Evolutionary conservation across 2,797 vertebrate species (phyloP).

Genomic region (Adrianichthys oophorus): DNA sequence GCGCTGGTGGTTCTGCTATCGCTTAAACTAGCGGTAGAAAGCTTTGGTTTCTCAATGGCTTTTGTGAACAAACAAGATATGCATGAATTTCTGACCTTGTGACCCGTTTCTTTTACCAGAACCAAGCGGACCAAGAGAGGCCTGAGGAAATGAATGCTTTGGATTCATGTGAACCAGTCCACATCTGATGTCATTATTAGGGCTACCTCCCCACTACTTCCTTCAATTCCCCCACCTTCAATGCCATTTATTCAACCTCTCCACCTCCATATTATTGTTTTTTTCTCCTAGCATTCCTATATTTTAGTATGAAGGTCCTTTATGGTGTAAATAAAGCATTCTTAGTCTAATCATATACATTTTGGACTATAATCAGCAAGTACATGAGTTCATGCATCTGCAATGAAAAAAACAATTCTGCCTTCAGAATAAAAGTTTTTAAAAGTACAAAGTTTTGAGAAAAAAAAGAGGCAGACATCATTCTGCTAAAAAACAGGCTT

Average conservation of each 20-base stretch:
- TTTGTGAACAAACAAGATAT: conserved; percentile 12
- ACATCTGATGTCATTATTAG: background rate
- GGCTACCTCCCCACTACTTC: conserved; percentile 10
- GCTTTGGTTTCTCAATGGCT: background rate
- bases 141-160: conserved; percentile 71
- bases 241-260: background rate
- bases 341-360: conserved; percentile 7
- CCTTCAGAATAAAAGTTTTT: no score
- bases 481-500: conserved; percentile 43
- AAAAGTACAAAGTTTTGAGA: conserved; percentile 11
- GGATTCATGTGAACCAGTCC: background rate
- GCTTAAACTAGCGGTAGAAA: background rate
- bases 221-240: background rate
- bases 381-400: background rate
- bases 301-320: background rate
- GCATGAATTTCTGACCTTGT: background rate
- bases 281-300: background rate
- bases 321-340: conserved; percentile 53
- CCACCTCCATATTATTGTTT: background rate
- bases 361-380: background rate
- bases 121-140: conserved; percentile 79
- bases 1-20: background rate
- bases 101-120: conserved; percentile 47
- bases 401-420: no score
- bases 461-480: conserved; percentile 21